Percentiles rank a stretch among this genome's conserved stretches.
Evolutionary conservation across 2,797 vertebrate species (phyloP).

Genomic region (Coreius guichenoti): DNA sequence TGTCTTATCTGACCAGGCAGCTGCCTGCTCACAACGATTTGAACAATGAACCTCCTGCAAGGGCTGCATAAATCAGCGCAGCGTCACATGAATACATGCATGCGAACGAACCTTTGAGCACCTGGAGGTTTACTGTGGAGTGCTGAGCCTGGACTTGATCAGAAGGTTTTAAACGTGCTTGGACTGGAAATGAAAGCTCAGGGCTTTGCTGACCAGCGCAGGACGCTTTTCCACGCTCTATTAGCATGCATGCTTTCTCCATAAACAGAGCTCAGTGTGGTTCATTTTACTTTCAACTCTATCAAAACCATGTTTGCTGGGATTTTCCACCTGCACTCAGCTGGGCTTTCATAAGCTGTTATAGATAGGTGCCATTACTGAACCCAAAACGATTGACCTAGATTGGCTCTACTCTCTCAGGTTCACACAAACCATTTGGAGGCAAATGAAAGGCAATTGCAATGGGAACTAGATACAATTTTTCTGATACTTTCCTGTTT

Average conservation of each 20-base stretch:
- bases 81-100: conserved; percentile 52
- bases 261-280: neutral
- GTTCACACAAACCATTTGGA: neutral
- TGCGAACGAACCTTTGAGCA: conserved; percentile 54
- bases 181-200: conserved; percentile 27
- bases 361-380: neutral
- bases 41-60: conserved; percentile 69
- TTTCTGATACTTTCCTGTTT: neutral
- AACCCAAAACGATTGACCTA: conserved; percentile 7
- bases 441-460: conserved; percentile 1
- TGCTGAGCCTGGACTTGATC: conserved; percentile 26
- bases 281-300: neutral
- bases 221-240: neutral
- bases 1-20: conserved; percentile 65
- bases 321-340: conserved; percentile 21
- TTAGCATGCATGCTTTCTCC: conserved; percentile 7
- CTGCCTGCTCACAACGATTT: conserved; percentile 62
- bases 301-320: neutral
- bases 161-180: conserved; percentile 8
- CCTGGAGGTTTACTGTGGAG: conserved; percentile 52
- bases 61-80: conserved; percentile 64
- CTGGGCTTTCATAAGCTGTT: conserved; percentile 26
- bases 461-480: no score
- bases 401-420: conserved; percentile 4
- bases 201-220: conserved; percentile 7